A percentile compares a stretch with the other conserved stretches of the same genome.
Evolutionary conservation across 2,113 vertebrate species (phyloP).

Genomic region (Orthonyx spaldingii): DNA sequence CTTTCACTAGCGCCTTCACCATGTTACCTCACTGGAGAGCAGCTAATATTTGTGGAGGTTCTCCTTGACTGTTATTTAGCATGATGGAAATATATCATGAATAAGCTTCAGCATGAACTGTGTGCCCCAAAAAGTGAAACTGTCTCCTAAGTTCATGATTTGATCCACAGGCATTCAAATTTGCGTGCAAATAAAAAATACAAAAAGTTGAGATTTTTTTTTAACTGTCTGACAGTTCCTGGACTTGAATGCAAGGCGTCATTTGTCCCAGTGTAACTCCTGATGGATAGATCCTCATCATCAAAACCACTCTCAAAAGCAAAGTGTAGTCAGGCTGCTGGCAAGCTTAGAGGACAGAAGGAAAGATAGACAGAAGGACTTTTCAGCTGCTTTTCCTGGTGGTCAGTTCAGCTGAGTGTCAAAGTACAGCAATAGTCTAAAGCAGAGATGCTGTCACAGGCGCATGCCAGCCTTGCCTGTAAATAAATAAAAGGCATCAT

Average conservation of each 20-base stretch:
- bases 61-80: neutral
- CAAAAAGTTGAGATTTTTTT: neutral
- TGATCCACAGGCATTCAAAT: neutral
- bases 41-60: neutral
- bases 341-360: neutral
- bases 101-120: neutral
- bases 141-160: neutral
- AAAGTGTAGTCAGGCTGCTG: neutral
- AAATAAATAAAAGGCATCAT: constrained; percentile 49
- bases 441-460: neutral
- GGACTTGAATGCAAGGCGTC: neutral
- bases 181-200: neutral
- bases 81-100: neutral
- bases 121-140: neutral
- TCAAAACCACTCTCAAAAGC: neutral
- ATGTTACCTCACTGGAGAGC: neutral
- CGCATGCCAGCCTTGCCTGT: neutral
- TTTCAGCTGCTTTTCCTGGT: constrained; percentile 23
- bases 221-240: neutral
- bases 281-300: neutral
- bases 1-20: neutral
- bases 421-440: neutral
- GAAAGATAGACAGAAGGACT: constrained; percentile 33
- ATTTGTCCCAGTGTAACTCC: neutral
- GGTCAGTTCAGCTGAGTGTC: constrained; percentile 27